Evolutionary conservation across 2,888 invertebrate species (phyloP).

Genomic region (Palloptera scutellata): DNA sequence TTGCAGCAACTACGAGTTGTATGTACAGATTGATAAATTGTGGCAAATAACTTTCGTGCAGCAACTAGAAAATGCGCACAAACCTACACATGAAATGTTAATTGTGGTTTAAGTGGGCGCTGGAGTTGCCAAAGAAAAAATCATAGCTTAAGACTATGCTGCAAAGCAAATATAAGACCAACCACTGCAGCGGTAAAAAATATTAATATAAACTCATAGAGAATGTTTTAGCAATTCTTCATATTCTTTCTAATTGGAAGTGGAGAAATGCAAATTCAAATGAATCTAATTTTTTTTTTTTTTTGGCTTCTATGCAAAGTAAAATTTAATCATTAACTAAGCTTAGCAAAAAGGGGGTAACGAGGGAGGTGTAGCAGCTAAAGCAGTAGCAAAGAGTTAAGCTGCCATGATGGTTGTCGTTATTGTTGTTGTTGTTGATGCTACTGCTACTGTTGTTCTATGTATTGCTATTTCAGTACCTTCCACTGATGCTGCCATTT

Average conservation of each 20-base stretch:
- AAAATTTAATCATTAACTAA: conserved; percentile 5
- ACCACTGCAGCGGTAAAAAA: too few relatives aligned
- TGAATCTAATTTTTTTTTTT: too few relatives aligned
- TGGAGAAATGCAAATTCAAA: not conserved
- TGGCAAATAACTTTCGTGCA: conserved; percentile 11
- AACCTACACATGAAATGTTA: conserved; percentile 14
- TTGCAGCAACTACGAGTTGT: not conserved
- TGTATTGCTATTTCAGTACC: not conserved
- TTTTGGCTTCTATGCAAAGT: too few relatives aligned
- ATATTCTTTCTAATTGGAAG: not conserved
- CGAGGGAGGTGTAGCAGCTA: not conserved
- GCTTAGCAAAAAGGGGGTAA: conserved; percentile 6
- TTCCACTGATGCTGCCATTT: not conserved
- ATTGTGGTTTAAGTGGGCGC: conserved; percentile 17
- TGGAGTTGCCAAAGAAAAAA: not conserved
- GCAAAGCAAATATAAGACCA: too few relatives aligned
- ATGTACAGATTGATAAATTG: conserved; percentile 18
- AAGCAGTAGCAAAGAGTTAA: not conserved
- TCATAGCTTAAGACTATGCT: not conserved
- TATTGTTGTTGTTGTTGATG: not conserved
- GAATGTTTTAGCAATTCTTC: not conserved
- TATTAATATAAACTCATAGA: not conserved
- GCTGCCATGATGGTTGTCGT: not conserved
- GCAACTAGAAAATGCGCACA: not conserved
- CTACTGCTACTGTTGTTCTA: not conserved